These are phyloP conservation scores for Drosophila tristis DNA, from an alignment of 1,140 invertebrate genomes.

Conservation along the genomic window DNA sequence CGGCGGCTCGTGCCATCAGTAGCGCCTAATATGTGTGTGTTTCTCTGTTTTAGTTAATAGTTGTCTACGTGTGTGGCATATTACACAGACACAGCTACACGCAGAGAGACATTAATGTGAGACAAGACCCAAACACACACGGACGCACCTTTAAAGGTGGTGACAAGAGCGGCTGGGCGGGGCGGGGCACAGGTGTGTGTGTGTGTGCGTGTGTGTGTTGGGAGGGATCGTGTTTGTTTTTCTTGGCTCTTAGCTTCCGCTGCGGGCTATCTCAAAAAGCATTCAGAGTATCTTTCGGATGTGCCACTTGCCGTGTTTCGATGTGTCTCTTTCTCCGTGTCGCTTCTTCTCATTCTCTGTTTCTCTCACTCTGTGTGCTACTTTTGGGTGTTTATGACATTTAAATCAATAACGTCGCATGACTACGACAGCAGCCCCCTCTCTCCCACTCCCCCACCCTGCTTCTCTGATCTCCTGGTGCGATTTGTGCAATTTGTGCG, in stretches of 20 bases:
- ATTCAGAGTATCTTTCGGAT: conserved; percentile 78
- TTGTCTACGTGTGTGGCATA: conserved; percentile 79
- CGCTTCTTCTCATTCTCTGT: neutral
- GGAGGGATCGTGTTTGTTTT: conserved; percentile 60
- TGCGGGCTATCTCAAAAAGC: conserved; percentile 60
- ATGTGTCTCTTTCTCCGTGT: conserved; percentile 2
- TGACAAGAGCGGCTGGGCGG: too few relatives aligned
- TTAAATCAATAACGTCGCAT: conserved; percentile 80
- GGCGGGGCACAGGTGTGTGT: conserved; percentile 21
- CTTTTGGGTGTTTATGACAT: conserved; percentile 77
- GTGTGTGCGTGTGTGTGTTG: neutral
- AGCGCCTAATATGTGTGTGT: conserved; percentile 47
- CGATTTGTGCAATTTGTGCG: conserved; percentile 65
- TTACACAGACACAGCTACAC: conserved; percentile 37
- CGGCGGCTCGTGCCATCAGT: conserved; percentile 16
- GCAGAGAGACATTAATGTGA: conserved; percentile 42
- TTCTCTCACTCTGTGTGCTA: conserved; percentile 35
- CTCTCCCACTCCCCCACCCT: neutral
- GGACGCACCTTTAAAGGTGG: neutral
- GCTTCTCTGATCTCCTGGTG: neutral
- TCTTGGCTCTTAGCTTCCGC: conserved; percentile 74
- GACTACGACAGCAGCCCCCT: conserved; percentile 2
- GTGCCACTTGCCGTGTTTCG: conserved; percentile 66
- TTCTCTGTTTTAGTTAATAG: conserved; percentile 74
- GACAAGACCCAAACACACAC: conserved; percentile 12